Base-by-base conservation (phyloP, 2,113 vertebrate genomes). In the Clupea harengus region DNA sequence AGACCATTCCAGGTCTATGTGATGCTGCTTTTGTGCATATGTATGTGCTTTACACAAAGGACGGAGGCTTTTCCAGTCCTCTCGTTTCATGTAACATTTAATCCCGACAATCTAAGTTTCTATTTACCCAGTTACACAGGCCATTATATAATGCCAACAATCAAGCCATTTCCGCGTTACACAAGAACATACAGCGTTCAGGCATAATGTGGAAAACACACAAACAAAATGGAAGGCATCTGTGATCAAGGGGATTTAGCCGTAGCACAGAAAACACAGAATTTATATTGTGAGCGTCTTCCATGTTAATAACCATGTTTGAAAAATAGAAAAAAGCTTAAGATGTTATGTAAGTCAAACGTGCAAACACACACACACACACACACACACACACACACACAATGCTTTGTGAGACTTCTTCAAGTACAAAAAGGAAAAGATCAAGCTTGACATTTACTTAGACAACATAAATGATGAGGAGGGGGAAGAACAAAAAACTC, bases 271-370 rank as follows among this genome's bases (percentile, higher is more conserved):
- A 78, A 72, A 72, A 15, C 28, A 78, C 8, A 44, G 72, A 78
- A 39, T 44, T 78, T 17, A 32, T 32, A 78, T 78, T 67, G 64
- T 67, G 64, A 2, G n/a, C 11, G 25, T 67, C 28, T 28, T 78
- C 28, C 32, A 78, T 78, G 72, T 78, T 78, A 78, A 78, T 78
- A 78, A 78, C 28, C 28, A 78, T 39, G 72, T 32, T 78, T 78
- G 72, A 78, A 78, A 78, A 78, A 15, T 78, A 5, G 39, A 78
- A 78, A 10, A 67, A 67, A 78, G 72, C 28, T 78, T 78, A 39
- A 78, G 72, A 28, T 78, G 28, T 78, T 78, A 78, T 39, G 72
- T 78, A 78, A 78, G 72, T 78, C 72, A 78, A 78, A 78, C 72
- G n/a, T 84, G 13, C 22, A 25, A 20, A 47, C 83, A 49, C 45